Evolutionary conservation across 2,888 invertebrate genomes (phyloP), one percentile per base, ranked within the genome.

Genomic region (Pseudeuparius sepicola): DNA sequence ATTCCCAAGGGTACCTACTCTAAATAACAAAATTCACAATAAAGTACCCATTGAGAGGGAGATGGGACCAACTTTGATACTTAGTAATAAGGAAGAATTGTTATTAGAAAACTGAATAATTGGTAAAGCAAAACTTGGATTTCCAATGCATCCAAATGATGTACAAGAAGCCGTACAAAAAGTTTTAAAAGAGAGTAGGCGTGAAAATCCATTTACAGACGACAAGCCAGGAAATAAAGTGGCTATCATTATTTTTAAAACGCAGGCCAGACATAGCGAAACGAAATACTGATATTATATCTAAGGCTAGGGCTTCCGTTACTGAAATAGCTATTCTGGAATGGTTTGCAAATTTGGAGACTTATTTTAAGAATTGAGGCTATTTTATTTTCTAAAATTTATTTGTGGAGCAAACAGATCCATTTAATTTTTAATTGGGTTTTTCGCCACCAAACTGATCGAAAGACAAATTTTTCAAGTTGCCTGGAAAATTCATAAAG

Each of bases 231-330:
- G 34, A 7, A 34, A 34, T 6, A 11, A 34, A 34, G 15, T 34
- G 28, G 34, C 13, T 34, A n/a, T 13, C 27, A 17, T 18, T 34
- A 7, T 34, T 34, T 29, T 18, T 34, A 6, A 34, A 34, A 4
- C 16, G 34, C 3, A 31, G 28, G 5, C 34, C 34, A n/a, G 9
- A 9, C 4, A 29, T 34, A 27, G 34, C 18, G 20, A n/a, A n/a
- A n/a, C n/a, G n/a, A n/a, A n/a, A n/a, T n/a, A n/a, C n/a, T n/a
- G n/a, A n/a, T n/a, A 34, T 34, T 4, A 34, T 34, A 18, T 34
- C 34, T 11, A 34, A 29, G 23, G 29, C 35, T 12, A 23, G 30
- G 9, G 35, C 35, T 6, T 13, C 35, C 6, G 35, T 35, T 7
- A 35, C 35, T 11, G 35, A 35, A 15, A 16, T 24, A 9, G 13